Conservation (phyloP, 2,888 invertebrate genomes). For the Sarcophaga variegata region DNA sequence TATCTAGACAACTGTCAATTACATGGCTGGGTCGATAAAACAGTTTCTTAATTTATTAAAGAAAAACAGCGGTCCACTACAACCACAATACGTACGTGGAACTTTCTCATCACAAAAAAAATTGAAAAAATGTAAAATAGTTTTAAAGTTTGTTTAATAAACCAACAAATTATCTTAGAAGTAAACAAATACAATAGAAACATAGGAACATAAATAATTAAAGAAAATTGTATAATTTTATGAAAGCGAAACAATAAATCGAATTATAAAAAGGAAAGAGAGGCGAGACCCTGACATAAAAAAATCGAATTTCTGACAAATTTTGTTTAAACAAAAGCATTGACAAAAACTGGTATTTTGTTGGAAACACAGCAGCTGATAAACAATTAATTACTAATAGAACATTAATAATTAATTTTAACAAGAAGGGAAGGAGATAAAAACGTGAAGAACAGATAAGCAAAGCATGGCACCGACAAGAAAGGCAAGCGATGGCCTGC, state of each 20-base stretch:
- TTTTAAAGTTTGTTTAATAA: conserved; percentile 57
- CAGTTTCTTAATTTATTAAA: conserved; percentile 23
- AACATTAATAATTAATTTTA: conserved; percentile 10
- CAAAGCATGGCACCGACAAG: conserved; percentile 84
- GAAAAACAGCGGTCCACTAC: conserved; percentile 49
- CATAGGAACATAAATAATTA: conserved; percentile 1
- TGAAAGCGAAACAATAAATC: conserved; percentile 10
- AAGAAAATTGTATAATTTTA: neutral
- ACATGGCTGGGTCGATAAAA: conserved; percentile 12
- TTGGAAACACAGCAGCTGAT: conserved; percentile 69
- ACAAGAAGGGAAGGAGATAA: conserved; percentile 9
- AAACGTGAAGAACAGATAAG: conserved; percentile 12
- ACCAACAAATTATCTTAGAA: conserved; percentile 3
- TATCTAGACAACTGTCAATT: neutral
- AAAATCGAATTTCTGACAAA: conserved; percentile 22
- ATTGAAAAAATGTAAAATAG: conserved; percentile 55
- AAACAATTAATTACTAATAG: conserved; percentile 61
- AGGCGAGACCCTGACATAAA: conserved; percentile 29
- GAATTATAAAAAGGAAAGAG: conserved; percentile 60
- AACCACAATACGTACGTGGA: conserved; percentile 73
- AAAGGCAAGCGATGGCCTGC: conserved; percentile 86
- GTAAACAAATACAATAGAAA: neutral
- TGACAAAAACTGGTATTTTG: conserved; percentile 19
- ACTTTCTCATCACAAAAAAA: conserved; percentile 71
- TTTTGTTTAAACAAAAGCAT: conserved; percentile 29